Evolutionary conservation across 2,113 vertebrate genomes (phyloP).

Genomic region (Tachuris rubrigastra): DNA sequence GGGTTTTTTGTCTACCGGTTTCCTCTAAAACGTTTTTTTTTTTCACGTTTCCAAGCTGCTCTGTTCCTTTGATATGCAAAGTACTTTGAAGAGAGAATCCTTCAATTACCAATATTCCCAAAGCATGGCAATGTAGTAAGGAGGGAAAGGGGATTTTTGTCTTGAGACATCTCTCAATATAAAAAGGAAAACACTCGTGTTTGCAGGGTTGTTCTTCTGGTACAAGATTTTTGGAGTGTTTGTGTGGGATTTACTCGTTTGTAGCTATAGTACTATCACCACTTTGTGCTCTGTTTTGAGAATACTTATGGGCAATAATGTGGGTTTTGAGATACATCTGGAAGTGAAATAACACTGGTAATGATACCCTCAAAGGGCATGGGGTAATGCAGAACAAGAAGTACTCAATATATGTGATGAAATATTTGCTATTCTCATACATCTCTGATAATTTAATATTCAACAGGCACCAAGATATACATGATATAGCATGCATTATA

Average conservation of each 20-base stretch:
- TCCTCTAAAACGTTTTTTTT: not conserved
- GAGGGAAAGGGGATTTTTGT: not conserved
- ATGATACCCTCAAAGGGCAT: not conserved
- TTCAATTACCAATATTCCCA: not conserved
- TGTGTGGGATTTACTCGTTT: not conserved
- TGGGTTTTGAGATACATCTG: not conserved
- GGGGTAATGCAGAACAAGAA: not conserved
- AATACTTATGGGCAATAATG: not conserved
- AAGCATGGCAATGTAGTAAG: not conserved
- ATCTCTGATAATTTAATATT: not conserved
- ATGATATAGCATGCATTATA: not conserved
- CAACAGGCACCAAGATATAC: not conserved
- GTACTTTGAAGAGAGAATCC: not conserved
- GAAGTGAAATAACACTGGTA: not conserved
- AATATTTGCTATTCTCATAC: not conserved
- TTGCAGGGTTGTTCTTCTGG: not conserved
- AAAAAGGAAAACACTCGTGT: not conserved
- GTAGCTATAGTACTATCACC: not conserved
- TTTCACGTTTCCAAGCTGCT: not conserved
- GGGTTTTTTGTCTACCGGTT: not conserved
- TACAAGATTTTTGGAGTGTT: not conserved
- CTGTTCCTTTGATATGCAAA: not conserved
- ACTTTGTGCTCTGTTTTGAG: not conserved
- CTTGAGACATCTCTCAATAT: not conserved
- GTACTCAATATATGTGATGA: not conserved